Percentiles rank a stretch among this genome's conserved stretches.
Conservation (phyloP, 2,888 invertebrate genomes). For the Thymelicus acteon region DNA sequence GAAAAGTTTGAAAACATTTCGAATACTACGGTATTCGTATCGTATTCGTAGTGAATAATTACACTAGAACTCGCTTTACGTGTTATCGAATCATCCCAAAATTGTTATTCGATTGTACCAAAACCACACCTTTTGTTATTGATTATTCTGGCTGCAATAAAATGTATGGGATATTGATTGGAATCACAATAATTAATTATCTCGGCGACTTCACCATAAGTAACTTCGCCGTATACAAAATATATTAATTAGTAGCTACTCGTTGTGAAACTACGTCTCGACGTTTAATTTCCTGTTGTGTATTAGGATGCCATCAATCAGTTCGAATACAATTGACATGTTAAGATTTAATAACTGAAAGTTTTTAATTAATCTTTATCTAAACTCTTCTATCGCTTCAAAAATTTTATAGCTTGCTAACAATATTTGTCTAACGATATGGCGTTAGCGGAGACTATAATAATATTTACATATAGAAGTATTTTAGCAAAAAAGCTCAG, state of each 20-base stretch:
- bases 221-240: constrained; percentile 18
- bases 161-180: not conserved
- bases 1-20: no score
- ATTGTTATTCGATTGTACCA: not conserved
- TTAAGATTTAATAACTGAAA: constrained; percentile 20
- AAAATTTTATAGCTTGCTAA: not conserved
- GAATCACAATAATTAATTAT: constrained; percentile 12
- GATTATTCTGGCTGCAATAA: constrained; percentile 8
- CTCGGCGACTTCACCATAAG: not conserved
- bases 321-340: constrained; percentile 20
- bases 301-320: constrained; percentile 12
- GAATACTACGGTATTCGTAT: no score
- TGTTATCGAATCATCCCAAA: no score
- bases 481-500: no score
- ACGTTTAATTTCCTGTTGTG: constrained; percentile 33
- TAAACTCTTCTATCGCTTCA: not conserved
- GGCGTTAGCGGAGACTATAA: no score
- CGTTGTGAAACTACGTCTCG: constrained; percentile 26
- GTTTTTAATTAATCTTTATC: constrained; percentile 25
- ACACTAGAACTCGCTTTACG: no score
- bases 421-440: no score
- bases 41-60: no score
- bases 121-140: not conserved
- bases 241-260: constrained; percentile 21
- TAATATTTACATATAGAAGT: no score